Conservation (phyloP, 2,888 invertebrate genomes). For the Meghimatium bilineatum region DNA sequence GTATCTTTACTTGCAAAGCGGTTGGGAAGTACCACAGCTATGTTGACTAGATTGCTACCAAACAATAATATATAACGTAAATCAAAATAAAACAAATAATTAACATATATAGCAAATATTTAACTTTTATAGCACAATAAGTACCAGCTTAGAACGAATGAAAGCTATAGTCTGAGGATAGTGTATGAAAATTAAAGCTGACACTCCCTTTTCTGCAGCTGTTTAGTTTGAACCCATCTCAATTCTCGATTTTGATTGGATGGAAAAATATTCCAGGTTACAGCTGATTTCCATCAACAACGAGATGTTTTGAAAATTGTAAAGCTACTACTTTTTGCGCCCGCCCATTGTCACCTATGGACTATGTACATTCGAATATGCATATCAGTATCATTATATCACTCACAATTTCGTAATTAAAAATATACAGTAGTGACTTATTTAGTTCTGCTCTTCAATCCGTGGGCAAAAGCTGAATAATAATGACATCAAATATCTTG, state of each 20-base stretch:
- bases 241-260: slow-evolving; percentile 5
- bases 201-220: neutral
- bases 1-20: neutral
- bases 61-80: neutral
- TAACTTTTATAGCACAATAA: neutral
- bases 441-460: neutral
- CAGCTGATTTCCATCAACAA: slow-evolving; percentile 42
- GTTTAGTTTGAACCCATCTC: neutral
- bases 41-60: neutral
- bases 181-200: neutral
- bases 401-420: neutral
- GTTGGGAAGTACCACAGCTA: slow-evolving; percentile 12
- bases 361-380: neutral
- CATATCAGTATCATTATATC: neutral
- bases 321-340: neutral
- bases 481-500: neutral
- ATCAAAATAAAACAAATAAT: neutral
- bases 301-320: slow-evolving; percentile 32
- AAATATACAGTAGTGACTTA: neutral
- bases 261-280: slow-evolving; percentile 1
- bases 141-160: neutral
- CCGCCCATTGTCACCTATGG: neutral
- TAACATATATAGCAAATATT: neutral
- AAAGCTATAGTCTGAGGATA: neutral
- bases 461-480: slow-evolving; percentile 1